phyloP scores from a whole-genome alignment of 2,113 vertebrate genomes.

The Plecotus auritus region DNA sequence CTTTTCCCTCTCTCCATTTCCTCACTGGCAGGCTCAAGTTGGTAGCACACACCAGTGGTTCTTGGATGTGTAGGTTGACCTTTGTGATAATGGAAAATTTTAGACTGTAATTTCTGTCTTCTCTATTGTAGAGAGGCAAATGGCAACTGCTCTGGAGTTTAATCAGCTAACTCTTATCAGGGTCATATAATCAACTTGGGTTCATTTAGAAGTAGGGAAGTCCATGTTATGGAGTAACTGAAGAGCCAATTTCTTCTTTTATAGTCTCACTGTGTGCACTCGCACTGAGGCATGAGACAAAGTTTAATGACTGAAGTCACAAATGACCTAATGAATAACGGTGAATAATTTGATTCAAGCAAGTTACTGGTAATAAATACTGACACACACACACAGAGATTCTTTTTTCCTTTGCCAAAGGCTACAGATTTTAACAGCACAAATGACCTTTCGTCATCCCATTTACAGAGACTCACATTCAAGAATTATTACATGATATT shows the following conservation, averaged over 20 bases:
- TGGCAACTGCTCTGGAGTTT: neutral
- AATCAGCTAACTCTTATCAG: neutral
- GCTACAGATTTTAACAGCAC: slow-evolving; percentile 37
- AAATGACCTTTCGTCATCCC: slow-evolving; percentile 29
- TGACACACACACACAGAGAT: neutral
- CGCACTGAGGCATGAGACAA: slow-evolving; percentile 3
- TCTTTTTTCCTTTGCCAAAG: slow-evolving; percentile 38
- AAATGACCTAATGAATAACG: slow-evolving; percentile 51
- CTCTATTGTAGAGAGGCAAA: neutral
- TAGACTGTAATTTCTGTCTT: slow-evolving; percentile 5
- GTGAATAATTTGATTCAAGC: slow-evolving; percentile 31
- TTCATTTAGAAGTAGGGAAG: neutral
- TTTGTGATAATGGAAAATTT: slow-evolving; percentile 43
- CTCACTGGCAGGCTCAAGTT: neutral
- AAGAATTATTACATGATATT: slow-evolving; percentile 31
- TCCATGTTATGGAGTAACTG: neutral
- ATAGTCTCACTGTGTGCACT: neutral
- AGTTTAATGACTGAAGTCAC: slow-evolving; percentile 28
- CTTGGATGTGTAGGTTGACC: neutral
- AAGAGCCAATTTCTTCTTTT: neutral
- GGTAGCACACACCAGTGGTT: neutral
- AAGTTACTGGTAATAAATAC: neutral
- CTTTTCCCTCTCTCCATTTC: neutral
- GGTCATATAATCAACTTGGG: neutral
- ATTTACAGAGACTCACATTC: neutral